phyloP scores from a whole-genome alignment of 2,113 vertebrate genomes.

The Xenopus borealis region DNA sequence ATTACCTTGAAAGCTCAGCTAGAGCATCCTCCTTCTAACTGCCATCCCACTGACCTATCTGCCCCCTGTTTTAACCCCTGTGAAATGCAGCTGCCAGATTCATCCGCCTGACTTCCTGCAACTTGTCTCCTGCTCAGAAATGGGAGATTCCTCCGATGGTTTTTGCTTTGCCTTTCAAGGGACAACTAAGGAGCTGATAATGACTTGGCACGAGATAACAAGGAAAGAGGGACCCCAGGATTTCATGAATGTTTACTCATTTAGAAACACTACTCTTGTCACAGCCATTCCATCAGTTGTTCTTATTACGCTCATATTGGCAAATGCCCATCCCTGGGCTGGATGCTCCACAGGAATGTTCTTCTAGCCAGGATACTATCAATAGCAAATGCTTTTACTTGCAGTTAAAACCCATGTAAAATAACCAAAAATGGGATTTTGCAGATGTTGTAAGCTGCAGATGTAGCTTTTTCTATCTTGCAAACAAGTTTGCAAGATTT shows the following conservation, averaged over 20 bases:
- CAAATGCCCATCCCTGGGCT: too few relatives aligned
- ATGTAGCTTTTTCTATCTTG: too few relatives aligned
- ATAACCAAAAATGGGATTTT: too few relatives aligned
- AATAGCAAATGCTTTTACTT: too few relatives aligned
- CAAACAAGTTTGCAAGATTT: too few relatives aligned
- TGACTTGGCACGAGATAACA: neutral
- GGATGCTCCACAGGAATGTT: too few relatives aligned
- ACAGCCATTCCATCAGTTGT: neutral
- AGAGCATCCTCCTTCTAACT: neutral
- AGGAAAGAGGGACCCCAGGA: neutral
- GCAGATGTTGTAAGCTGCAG: too few relatives aligned
- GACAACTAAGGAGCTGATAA: neutral
- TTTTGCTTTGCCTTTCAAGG: neutral
- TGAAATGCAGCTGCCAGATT: neutral
- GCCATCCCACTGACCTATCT: neutral
- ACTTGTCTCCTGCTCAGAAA: too few relatives aligned
- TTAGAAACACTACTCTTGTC: constrained; percentile 12
- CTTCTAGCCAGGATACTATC: too few relatives aligned
- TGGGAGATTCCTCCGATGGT: too few relatives aligned
- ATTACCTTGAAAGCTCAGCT: neutral
- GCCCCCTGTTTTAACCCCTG: neutral
- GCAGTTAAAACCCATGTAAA: too few relatives aligned
- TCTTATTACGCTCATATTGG: neutral
- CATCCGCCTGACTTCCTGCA: neutral
- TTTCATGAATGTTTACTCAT: neutral